Conservation (phyloP, 1,140 invertebrate species). For the Zaprionus vittiger region DNA sequence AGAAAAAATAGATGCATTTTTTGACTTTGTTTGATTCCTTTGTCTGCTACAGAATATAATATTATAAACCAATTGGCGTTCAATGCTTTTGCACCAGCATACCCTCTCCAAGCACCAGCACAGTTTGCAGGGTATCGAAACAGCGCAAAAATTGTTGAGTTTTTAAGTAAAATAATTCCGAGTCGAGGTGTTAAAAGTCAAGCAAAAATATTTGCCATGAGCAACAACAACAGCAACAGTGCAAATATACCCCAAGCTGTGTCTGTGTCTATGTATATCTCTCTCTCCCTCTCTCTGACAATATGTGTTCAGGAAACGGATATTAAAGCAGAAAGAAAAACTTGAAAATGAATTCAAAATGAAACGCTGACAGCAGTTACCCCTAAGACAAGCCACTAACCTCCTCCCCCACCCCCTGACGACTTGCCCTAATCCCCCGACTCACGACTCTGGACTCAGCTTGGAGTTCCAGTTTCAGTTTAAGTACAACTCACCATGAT, state of each 20-base stretch:
- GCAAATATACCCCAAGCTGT: conserved; percentile 4
- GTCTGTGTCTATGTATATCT: not conserved
- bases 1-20: not conserved
- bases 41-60: too few relatives aligned
- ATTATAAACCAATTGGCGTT: too few relatives aligned
- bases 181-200: conserved; percentile 45
- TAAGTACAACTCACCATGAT: conserved; percentile 26
- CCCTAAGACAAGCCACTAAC: not conserved
- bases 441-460: not conserved
- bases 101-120: not conserved
- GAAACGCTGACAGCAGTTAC: conserved; percentile 47
- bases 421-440: conserved; percentile 33
- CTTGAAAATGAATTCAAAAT: conserved; percentile 51
- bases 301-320: conserved; percentile 67
- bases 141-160: conserved; percentile 20
- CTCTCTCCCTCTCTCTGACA: conserved; percentile 20
- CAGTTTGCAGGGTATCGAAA: conserved; percentile 14
- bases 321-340: conserved; percentile 66
- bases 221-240: conserved; percentile 16
- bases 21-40: too few relatives aligned
- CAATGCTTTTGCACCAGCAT: not conserved
- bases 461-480: not conserved
- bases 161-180: conserved; percentile 40
- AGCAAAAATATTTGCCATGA: conserved; percentile 43
- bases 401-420: not conserved